Conservation (phyloP, 2,113 vertebrate genomes). For the Crotalus viridis region DNA sequence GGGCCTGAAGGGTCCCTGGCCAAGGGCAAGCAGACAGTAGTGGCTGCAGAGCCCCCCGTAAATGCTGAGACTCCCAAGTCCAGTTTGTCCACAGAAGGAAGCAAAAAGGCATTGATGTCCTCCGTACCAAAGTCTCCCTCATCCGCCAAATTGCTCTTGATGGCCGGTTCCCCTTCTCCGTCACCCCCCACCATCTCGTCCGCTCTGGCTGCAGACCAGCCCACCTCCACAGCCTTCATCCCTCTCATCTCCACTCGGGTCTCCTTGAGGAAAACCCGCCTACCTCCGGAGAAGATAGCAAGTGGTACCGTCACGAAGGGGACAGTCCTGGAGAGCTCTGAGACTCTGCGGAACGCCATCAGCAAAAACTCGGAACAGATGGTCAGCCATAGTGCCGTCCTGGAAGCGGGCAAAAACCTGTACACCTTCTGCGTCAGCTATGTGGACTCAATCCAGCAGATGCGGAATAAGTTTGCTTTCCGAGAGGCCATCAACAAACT, state of each 20-base stretch:
- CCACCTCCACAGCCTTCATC: slow-evolving; percentile 81
- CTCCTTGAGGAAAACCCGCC: slow-evolving; percentile 91
- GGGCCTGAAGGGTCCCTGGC: slow-evolving; percentile 53
- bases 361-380: slow-evolving; percentile 90
- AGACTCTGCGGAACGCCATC: slow-evolving; percentile 85
- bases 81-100: slow-evolving; percentile 64
- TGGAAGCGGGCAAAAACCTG: slow-evolving; percentile 96
- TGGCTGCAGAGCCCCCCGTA: slow-evolving; percentile 69
- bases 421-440: slow-evolving; percentile 92
- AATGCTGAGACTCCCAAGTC: slow-evolving; percentile 68
- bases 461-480: slow-evolving; percentile 97
- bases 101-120: slow-evolving; percentile 78
- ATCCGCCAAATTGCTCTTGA: slow-evolving; percentile 65
- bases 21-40: slow-evolving; percentile 74
- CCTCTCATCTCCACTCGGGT: slow-evolving; percentile 88
- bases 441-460: slow-evolving; percentile 97
- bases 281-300: slow-evolving; percentile 82
- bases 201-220: slow-evolving; percentile 64
- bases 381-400: slow-evolving; percentile 89
- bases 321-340: slow-evolving; percentile 85
- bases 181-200: slow-evolving; percentile 48
- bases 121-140: slow-evolving; percentile 81
- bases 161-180: slow-evolving; percentile 48
- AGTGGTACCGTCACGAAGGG: slow-evolving; percentile 88
- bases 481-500: slow-evolving; percentile 98